These are phyloP conservation scores for Hedya salicella DNA, from an alignment of 2,888 invertebrate genomes.

Conservation along the genomic window DNA sequence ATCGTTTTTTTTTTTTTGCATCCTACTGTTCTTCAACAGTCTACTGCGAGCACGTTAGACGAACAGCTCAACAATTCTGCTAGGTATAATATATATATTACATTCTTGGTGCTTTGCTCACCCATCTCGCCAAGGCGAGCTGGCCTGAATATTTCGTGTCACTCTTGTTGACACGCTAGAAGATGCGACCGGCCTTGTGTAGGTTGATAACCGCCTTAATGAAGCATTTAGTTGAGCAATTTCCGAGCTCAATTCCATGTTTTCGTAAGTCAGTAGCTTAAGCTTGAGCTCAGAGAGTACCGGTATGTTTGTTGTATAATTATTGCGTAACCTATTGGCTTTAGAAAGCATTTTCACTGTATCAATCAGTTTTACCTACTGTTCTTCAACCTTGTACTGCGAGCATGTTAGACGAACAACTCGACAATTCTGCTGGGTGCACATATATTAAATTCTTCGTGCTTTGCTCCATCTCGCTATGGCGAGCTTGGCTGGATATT, in stretches of 20 bases:
- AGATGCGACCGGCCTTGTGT: conserved; percentile 3
- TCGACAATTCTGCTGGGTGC: conserved; percentile 26
- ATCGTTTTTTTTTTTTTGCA: too few relatives aligned
- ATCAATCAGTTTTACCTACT: too few relatives aligned
- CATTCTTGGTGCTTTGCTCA: conserved; percentile 27
- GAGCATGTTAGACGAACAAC: conserved; percentile 17
- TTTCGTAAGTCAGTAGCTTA: too few relatives aligned
- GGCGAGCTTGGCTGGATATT: conserved; percentile 26
- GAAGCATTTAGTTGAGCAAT: conserved; percentile 9
- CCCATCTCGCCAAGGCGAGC: conserved; percentile 23
- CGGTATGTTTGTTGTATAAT: too few relatives aligned
- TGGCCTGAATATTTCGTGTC: conserved; percentile 23
- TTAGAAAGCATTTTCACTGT: too few relatives aligned
- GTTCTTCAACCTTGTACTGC: conserved; percentile 1
- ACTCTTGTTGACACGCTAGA: conserved; percentile 7
- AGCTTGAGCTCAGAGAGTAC: too few relatives aligned
- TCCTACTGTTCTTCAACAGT: conserved; percentile 5
- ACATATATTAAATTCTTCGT: conserved; percentile 36
- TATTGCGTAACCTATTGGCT: too few relatives aligned
- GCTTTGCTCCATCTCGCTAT: conserved; percentile 21
- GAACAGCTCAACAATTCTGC: conserved; percentile 26
- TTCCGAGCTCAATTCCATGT: neutral
- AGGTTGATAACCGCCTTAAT: conserved; percentile 5
- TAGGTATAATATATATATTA: conserved; percentile 34
- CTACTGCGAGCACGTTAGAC: conserved; percentile 11